Conservation (phyloP, 2,113 vertebrate species). For the Hipposideros armiger region DNA sequence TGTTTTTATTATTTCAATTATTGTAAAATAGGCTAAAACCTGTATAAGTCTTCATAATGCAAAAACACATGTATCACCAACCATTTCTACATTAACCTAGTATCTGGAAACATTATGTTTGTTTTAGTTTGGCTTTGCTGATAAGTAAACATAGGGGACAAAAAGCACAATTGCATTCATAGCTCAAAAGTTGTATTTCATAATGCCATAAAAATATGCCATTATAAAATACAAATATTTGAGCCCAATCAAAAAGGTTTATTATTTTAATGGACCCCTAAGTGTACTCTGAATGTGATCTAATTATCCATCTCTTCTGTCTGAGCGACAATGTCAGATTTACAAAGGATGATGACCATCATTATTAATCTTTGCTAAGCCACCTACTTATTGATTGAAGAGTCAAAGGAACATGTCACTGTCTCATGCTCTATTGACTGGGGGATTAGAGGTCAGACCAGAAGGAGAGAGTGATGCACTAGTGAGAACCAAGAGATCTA, state of each 20-base stretch:
- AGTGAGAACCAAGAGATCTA: slow-evolving; percentile 50
- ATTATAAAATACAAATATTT: background rate
- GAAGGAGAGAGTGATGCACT: slow-evolving; percentile 50
- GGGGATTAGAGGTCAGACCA: slow-evolving; percentile 57
- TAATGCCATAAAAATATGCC: background rate
- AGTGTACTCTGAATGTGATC: background rate
- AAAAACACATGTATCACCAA: background rate
- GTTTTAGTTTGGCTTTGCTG: background rate
- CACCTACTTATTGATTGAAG: slow-evolving; percentile 70
- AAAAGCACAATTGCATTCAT: background rate
- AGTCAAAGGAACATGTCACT: slow-evolving; percentile 59
- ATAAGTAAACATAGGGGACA: background rate
- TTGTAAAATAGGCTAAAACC: background rate
- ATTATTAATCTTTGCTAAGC: slow-evolving; percentile 44
- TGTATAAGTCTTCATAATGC: background rate
- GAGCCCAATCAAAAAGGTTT: background rate
- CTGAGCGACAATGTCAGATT: slow-evolving; percentile 64
- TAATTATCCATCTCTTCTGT: slow-evolving; percentile 59
- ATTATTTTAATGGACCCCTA: background rate
- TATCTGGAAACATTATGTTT: background rate
- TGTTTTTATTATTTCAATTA: background rate
- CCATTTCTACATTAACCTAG: background rate
- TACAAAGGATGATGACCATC: slow-evolving; percentile 11
- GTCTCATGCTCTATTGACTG: background rate
- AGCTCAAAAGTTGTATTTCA: background rate